phyloP scores from a whole-genome alignment of 1,140 invertebrate species.

The Oryctes rhinoceros region DNA sequence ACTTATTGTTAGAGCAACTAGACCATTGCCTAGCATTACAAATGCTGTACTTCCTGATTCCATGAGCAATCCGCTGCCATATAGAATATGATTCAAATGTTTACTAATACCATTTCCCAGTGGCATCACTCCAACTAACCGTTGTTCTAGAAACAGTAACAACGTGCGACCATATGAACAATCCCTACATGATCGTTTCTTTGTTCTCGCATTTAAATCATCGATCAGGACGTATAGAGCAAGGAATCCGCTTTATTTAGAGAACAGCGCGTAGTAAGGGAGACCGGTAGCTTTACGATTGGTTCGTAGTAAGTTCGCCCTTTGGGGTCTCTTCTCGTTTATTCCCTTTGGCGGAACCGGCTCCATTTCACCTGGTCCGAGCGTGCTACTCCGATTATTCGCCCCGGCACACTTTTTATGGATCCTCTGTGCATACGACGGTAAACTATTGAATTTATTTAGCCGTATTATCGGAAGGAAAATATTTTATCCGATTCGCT shows the following conservation, averaged over 20 bases:
- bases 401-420: conserved; percentile 2
- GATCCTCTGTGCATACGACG: conserved; percentile 26
- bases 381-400: conserved; percentile 7
- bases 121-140: not conserved
- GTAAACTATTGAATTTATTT: conserved; percentile 38
- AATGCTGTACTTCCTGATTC: no score
- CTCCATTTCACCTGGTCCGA: conserved; percentile 12
- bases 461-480: conserved; percentile 29
- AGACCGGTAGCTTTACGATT: not conserved
- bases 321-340: not conserved
- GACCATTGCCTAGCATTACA: no score
- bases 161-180: not conserved
- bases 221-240: not conserved
- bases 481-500: conserved; percentile 18
- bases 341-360: not conserved
- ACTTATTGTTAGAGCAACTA: no score
- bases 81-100: no score
- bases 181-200: not conserved
- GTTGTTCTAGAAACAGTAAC: not conserved
- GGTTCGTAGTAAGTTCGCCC: not conserved
- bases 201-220: conserved; percentile 7
- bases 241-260: conserved; percentile 35
- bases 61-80: no score
- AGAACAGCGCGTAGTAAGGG: not conserved
- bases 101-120: no score